Evolutionary conservation across 1,140 invertebrate genomes (phyloP), one percentile per base, ranked within the genome.

Genomic region (Pygmarrhopalites habei): DNA sequence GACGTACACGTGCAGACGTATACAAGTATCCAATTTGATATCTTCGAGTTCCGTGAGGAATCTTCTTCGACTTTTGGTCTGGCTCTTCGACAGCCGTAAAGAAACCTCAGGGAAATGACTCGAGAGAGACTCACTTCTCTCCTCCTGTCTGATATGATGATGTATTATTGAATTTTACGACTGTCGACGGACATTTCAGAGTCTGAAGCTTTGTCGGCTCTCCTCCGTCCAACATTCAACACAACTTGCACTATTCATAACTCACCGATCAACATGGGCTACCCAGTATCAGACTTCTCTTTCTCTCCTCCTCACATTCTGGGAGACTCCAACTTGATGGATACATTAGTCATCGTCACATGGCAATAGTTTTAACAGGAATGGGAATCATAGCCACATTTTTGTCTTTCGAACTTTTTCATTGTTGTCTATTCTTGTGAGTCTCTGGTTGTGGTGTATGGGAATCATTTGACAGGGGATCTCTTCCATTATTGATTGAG

Each of bases 341-440:
- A 46, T 46, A 21, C 44, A 46, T 46, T 46, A 46, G 44, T 46
- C 44, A 46, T 46, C 44, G 44, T 46, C 44, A 46, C 44, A 46
- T 10, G n/a, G 44, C 35, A 39, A 39, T 39, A 39, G 35, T 39
- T 39, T 39, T 17, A 39, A 39, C 17, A 17, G n/a, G n/a, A n/a
- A n/a, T n/a, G n/a, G n/a, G n/a, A n/a, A n/a, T n/a, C n/a, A n/a
- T n/a, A n/a, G n/a, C n/a, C n/a, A n/a, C n/a, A n/a, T n/a, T n/a
- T n/a, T n/a, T n/a, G n/a, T n/a, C n/a, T n/a, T n/a, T n/a, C n/a
- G n/a, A n/a, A n/a, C n/a, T n/a, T n/a, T n/a, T n/a, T n/a, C n/a
- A n/a, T n/a, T n/a, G n/a, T n/a, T n/a, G n/a, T n/a, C n/a, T n/a
- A n/a, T n/a, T n/a, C n/a, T n/a, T n/a, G n/a, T n/a, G n/a, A n/a